These are phyloP conservation scores for Stenichneumon culpator DNA, from an alignment of 2,888 invertebrate species.

Conservation along the genomic window DNA sequence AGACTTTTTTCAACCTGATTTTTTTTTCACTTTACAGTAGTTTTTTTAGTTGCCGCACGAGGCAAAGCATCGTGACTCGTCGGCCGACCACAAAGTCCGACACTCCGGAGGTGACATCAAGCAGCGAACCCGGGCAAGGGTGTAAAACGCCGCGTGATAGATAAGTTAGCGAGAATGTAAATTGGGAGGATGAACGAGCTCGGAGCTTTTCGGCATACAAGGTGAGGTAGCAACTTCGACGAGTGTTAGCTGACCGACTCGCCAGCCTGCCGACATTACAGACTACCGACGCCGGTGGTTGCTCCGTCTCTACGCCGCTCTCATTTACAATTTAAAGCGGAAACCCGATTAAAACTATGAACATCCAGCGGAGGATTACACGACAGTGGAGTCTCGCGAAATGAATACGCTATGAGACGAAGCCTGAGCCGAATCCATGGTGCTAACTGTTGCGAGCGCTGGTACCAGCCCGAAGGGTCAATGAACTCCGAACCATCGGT, in stretches of 20 bases:
- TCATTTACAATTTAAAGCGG: slow-evolving; percentile 76
- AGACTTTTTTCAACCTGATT: no score
- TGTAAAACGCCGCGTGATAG: slow-evolving; percentile 8
- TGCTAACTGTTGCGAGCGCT: slow-evolving; percentile 4
- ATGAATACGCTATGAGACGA: slow-evolving; percentile 63
- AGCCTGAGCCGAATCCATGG: slow-evolving; percentile 3
- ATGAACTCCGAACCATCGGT: slow-evolving; percentile 1
- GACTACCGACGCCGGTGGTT: slow-evolving; percentile 21
- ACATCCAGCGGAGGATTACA: slow-evolving; percentile 69
- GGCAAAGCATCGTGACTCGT: background rate
- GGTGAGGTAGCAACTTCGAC: slow-evolving; percentile 34
- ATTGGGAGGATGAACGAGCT: slow-evolving; percentile 43
- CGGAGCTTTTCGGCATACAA: slow-evolving; percentile 31
- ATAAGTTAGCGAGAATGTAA: slow-evolving; percentile 57
- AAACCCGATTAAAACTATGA: slow-evolving; percentile 74
- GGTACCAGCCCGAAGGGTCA: background rate
- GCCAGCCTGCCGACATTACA: slow-evolving; percentile 31
- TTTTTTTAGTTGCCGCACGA: background rate
- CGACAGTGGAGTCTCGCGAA: slow-evolving; percentile 49
- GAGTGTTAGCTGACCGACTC: slow-evolving; percentile 7
- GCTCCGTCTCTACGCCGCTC: slow-evolving; percentile 34
- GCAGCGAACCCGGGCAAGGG: background rate
- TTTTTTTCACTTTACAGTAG: background rate
- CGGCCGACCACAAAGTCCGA: background rate
- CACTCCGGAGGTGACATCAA: slow-evolving; percentile 15